Evolutionary conservation across 1,140 invertebrate species (phyloP).

Genomic region (Zaprionus africanus): DNA sequence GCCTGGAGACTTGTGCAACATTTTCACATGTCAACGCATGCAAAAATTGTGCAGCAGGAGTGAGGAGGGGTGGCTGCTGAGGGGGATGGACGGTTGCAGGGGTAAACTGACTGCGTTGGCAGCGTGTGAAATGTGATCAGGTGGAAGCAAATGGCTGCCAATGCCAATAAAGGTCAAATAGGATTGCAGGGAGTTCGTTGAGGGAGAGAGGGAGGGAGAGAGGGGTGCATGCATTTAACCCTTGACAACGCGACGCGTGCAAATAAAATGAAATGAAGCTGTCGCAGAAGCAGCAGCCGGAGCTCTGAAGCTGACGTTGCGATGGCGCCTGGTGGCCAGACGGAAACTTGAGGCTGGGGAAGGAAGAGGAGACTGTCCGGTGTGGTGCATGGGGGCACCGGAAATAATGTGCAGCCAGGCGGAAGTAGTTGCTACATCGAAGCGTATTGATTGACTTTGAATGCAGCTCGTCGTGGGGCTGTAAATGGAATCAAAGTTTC

Average conservation of each 20-base stretch:
- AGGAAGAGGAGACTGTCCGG: slow-evolving; percentile 24
- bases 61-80: neutral
- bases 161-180: slow-evolving; percentile 72
- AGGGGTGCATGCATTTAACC: slow-evolving; percentile 62
- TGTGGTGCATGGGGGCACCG: slow-evolving; percentile 16
- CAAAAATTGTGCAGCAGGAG: slow-evolving; percentile 53
- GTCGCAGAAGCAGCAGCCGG: slow-evolving; percentile 12
- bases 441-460: slow-evolving; percentile 71
- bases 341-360: slow-evolving; percentile 6
- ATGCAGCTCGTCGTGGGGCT: slow-evolving; percentile 43
- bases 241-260: slow-evolving; percentile 71
- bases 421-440: slow-evolving; percentile 73
- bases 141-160: slow-evolving; percentile 65
- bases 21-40: slow-evolving; percentile 77
- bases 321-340: slow-evolving; percentile 45
- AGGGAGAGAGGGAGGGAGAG: neutral
- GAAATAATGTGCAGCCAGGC: slow-evolving; percentile 70
- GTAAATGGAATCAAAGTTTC: slow-evolving; percentile 57
- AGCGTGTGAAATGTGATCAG: slow-evolving; percentile 70
- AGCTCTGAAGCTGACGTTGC: slow-evolving; percentile 47
- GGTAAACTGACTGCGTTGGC: slow-evolving; percentile 7
- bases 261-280: slow-evolving; percentile 64
- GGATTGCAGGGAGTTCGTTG: slow-evolving; percentile 1
- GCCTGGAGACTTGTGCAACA: slow-evolving; percentile 70
- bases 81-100: too few species aligned